Base-by-base conservation (phyloP, 2,888 invertebrate species). In the Blomia tropicalis region DNA sequence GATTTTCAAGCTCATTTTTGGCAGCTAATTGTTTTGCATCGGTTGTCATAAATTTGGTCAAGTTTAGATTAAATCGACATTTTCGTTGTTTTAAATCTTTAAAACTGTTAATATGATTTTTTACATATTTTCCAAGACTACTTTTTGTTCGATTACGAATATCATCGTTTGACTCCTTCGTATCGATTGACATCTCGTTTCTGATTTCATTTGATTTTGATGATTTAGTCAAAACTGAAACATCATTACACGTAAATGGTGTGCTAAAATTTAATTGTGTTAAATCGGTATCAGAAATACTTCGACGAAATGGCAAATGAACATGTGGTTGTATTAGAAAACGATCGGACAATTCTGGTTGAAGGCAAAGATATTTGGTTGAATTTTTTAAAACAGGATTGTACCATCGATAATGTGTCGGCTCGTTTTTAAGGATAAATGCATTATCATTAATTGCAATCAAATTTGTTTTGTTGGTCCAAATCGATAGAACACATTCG, bases 401-500 rank as follows among this genome's bases (percentile, higher is more conserved):
- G 17, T 44, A 14, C 2, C 29, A 23, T 29, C 31, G 25, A 43
- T n/a, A n/a, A 23, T 54, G 51, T 7, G 22, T 11, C 14, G 2
- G 2, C 29, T 2, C 3, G 2, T 2, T 29, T 31, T 2, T 22
- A 29, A 4, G 11, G 25, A 30, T 19, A n/a, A 23, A n/a, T 29
- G 31, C 29, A 3, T 23, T 56, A n/a, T n/a, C n/a, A n/a, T n/a
- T n/a, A n/a, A n/a, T n/a, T 29, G 17, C 17, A 23, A 32, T 1
- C 41, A 22, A 1, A 23, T 11, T 11, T n/a, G 61, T 36, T 4
- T 4, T 3, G 17, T 61, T 54, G 22, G 56, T 32, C 62, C 62
- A 62, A 32, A 54, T 36, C 19, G 25, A 27, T 1, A 62, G 54
- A 7, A 62, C 56, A 62, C 62, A 62, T 22, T 62, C 62, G 41